phyloP scores from a whole-genome alignment of 2,888 invertebrate species.

The Panzeria rudis region DNA sequence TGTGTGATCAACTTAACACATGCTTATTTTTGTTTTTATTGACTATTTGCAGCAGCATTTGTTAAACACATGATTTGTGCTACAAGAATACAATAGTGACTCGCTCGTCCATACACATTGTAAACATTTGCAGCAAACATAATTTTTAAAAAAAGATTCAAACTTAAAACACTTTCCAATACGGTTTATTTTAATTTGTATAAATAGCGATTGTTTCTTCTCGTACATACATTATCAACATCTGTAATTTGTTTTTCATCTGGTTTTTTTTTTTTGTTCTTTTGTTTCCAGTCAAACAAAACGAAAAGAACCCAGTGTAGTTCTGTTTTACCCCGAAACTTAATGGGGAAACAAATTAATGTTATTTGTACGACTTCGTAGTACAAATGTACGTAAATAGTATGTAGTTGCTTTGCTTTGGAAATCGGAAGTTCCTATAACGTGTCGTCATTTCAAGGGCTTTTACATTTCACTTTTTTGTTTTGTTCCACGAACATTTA shows the following conservation, averaged over 20 bases:
- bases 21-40: slow-evolving; percentile 49
- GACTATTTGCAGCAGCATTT: slow-evolving; percentile 69
- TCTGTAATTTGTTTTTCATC: slow-evolving; percentile 70
- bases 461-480: slow-evolving; percentile 19
- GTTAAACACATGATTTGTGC: slow-evolving; percentile 71
- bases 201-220: slow-evolving; percentile 12
- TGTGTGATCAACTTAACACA: slow-evolving; percentile 64
- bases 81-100: not conserved
- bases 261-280: slow-evolving; percentile 23
- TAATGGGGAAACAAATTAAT: slow-evolving; percentile 36
- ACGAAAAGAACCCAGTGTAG: slow-evolving; percentile 13
- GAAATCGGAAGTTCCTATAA: slow-evolving; percentile 66
- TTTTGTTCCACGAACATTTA: slow-evolving; percentile 6
- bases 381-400: slow-evolving; percentile 20
- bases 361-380: slow-evolving; percentile 5
- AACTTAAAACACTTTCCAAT: slow-evolving; percentile 21
- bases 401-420: slow-evolving; percentile 56
- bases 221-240: slow-evolving; percentile 44
- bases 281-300: slow-evolving; percentile 40
- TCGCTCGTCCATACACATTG: not conserved
- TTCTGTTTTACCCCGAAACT: slow-evolving; percentile 52
- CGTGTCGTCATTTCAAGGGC: slow-evolving; percentile 65
- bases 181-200: slow-evolving; percentile 2
- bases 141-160: slow-evolving; percentile 11
- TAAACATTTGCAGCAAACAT: slow-evolving; percentile 51